A percentile compares a stretch with the other conserved stretches of the same genome.
Evolutionary conservation across 2,797 vertebrate species (phyloP).

Genomic region (Sebastolobus alascanus): DNA sequence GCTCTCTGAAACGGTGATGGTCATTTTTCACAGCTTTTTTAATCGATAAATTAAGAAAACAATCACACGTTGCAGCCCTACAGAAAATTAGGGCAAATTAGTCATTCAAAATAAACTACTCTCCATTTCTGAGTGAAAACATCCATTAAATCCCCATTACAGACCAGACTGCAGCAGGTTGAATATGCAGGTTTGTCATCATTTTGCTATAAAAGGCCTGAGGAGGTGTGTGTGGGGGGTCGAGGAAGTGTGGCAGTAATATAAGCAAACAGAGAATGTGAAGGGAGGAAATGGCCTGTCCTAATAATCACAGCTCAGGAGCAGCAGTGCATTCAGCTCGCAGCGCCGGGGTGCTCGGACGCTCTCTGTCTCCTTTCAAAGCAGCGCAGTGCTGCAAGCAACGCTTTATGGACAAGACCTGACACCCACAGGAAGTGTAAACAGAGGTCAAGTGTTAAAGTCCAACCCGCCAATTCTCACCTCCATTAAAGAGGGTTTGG

Average conservation of each 20-base stretch:
- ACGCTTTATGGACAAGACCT: constrained; percentile 74
- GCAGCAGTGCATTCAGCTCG: constrained; percentile 71
- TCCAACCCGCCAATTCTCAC: constrained; percentile 88
- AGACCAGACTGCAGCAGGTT: constrained; percentile 6
- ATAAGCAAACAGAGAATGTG: constrained; percentile 80
- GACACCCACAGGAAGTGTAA: constrained; percentile 88
- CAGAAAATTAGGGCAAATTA: neutral
- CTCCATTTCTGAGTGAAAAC: neutral
- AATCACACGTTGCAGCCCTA: neutral
- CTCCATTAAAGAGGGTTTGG: constrained; percentile 82
- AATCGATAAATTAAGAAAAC: neutral
- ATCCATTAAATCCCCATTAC: constrained; percentile 12
- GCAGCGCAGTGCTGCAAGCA: constrained; percentile 39
- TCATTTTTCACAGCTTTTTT: too few species aligned
- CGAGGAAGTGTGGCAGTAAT: constrained; percentile 72
- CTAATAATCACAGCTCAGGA: constrained; percentile 62
- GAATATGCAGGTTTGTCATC: constrained; percentile 45
- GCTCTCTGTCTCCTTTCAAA: constrained; percentile 58
- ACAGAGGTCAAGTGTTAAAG: constrained; percentile 88
- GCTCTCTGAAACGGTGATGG: neutral
- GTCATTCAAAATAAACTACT: neutral
- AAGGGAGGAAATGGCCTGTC: constrained; percentile 74
- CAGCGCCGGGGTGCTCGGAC: constrained; percentile 47
- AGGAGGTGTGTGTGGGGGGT: constrained; percentile 35
- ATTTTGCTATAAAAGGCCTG: constrained; percentile 49